Percentiles rank a stretch among this genome's conserved stretches.
These are phyloP conservation scores for Tautogolabrus adspersus DNA, from an alignment of 2,113 vertebrate genomes.

Conservation along the genomic window DNA sequence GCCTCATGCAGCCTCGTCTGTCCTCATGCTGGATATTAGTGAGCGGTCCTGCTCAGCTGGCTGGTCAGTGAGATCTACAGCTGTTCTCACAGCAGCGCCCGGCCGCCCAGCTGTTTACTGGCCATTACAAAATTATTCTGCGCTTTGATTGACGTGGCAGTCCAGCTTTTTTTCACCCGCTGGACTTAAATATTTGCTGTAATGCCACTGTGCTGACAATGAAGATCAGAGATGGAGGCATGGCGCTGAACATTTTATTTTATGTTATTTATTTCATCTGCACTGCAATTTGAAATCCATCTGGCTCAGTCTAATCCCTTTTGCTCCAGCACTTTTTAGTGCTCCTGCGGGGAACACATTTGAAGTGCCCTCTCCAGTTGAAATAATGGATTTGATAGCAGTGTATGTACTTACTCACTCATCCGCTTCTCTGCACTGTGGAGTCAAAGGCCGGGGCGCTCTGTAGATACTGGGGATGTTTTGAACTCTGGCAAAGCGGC, in stretches of 20 bases:
- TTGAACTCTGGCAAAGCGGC: slow-evolving; percentile 26
- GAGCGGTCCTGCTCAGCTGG: slow-evolving; percentile 60
- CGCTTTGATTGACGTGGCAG: slow-evolving; percentile 72
- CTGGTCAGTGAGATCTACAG: slow-evolving; percentile 60
- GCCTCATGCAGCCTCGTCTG: slow-evolving; percentile 44
- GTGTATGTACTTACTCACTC: slow-evolving; percentile 48
- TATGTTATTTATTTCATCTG: slow-evolving; percentile 21
- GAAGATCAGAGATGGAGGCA: slow-evolving; percentile 72
- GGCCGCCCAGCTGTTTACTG: slow-evolving; percentile 78
- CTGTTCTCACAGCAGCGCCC: slow-evolving; percentile 69
- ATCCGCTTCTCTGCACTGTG: slow-evolving; percentile 37
- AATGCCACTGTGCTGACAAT: slow-evolving; percentile 75
- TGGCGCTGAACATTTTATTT: slow-evolving; percentile 35
- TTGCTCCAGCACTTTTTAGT: slow-evolving; percentile 66
- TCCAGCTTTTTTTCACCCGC: slow-evolving; percentile 70
- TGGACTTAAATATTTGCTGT: slow-evolving; percentile 76
- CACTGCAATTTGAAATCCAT: slow-evolving; percentile 78
- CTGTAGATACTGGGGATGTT: slow-evolving; percentile 46
- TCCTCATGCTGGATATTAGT: slow-evolving; percentile 54
- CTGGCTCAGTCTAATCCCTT: slow-evolving; percentile 77
- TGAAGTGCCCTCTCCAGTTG: slow-evolving; percentile 61
- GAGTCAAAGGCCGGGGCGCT: slow-evolving; percentile 46
- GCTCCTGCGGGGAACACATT: slow-evolving; percentile 47
- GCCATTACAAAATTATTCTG: slow-evolving; percentile 84
- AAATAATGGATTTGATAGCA: slow-evolving; percentile 48